Base-by-base conservation (phyloP, 1,140 invertebrate genomes). In the Chironomus tepperi region DNA sequence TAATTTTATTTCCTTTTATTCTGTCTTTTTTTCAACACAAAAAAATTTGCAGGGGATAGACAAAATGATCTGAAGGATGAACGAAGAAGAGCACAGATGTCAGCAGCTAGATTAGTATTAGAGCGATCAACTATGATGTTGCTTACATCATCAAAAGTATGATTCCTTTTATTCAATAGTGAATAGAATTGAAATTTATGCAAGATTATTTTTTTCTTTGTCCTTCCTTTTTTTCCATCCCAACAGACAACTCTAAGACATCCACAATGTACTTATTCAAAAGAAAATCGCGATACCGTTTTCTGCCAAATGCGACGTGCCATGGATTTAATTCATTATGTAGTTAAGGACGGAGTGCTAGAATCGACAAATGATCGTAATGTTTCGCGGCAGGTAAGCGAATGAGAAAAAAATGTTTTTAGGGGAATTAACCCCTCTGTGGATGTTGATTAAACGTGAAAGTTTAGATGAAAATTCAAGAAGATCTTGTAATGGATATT, bases 71-170 rank as follows among this genome's bases (percentile, higher is more conserved):
- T 98, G 74, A 98, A 98, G 83, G 96, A 98, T 83, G 97, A 99
- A 81, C 87, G 96, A 77, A 85, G 97, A 78, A 86, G 94, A 79
- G 95, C 97, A 7, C 97, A 99, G 85, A 97, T 99, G 89, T 92
- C 92, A 9, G 95, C 95, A 10, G 96, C 97, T 0, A 88, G 96
- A 75, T 93, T 96, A 80, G 93, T 98, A 42, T 86, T 99, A 5
- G 97, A 99, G 82, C 87, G 97, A 77, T 98, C 96, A n/a, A 98
- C 97, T 5, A 96, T 98, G 87, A 94, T 99, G 89, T 86, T 99
- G 7, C 87, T 99, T 65, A 98, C 96, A 10, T 96, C 97, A 21
- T 98, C 96, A 76, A 98, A 98, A 87, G 92, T 94, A 83, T 57
- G 65, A 47, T 9, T 19, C 12, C 43, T 42, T 76, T 73, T 16